Conservation (phyloP, 2,888 invertebrate species). For the Athalia cordata region DNA sequence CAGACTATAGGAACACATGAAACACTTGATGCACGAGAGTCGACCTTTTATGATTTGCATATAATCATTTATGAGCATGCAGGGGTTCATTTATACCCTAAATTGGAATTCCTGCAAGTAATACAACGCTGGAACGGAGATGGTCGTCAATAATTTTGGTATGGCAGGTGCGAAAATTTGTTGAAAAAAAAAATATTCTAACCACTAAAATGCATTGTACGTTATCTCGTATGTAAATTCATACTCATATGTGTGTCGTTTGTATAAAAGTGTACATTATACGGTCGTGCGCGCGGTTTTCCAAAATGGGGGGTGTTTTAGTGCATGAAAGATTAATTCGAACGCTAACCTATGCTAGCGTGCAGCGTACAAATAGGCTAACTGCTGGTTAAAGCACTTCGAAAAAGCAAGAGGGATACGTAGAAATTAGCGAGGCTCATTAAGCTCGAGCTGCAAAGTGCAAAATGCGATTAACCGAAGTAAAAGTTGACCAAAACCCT, state of each 20-base stretch:
- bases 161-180: no score
- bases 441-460: constrained; percentile 25
- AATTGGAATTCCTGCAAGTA: no score
- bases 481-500: constrained; percentile 17
- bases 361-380: constrained; percentile 17
- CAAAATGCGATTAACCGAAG: constrained; percentile 29
- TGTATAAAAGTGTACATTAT: no score
- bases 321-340: constrained; percentile 28
- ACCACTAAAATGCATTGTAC: no score
- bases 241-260: no score
- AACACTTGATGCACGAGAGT: background rate
- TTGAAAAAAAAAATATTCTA: no score
- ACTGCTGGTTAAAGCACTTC: constrained; percentile 1
- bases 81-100: no score
- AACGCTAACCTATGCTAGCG: constrained; percentile 15
- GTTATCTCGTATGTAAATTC: no score
- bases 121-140: no score
- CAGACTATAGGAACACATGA: background rate
- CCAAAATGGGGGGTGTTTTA: constrained; percentile 8
- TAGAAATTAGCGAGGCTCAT: constrained; percentile 25
- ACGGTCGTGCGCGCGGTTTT: background rate
- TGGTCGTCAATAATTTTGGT: no score
- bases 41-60: no score
- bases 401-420: constrained; percentile 25
- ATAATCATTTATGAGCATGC: no score